Conservation (phyloP, 2,888 invertebrate genomes). For the Axea sp. region DNA sequence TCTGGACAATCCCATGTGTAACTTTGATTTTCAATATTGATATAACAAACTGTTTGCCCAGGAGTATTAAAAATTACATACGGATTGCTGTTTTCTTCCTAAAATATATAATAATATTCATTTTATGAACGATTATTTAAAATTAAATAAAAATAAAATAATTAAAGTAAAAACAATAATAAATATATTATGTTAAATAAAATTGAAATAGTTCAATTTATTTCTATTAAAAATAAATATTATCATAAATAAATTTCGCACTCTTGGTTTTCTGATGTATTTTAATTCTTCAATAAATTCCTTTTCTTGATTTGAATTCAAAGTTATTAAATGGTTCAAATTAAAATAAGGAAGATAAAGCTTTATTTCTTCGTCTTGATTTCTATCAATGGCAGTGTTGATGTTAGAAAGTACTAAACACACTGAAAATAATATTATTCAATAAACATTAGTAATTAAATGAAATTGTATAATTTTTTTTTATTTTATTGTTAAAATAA, state of each 20-base stretch:
- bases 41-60: conserved; percentile 68
- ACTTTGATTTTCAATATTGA: conserved; percentile 69
- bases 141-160: too few species aligned
- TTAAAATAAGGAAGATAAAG: conserved; percentile 65
- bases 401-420: conserved; percentile 69
- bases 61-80: conserved; percentile 70
- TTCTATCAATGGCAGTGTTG: conserved; percentile 68
- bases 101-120: too few species aligned
- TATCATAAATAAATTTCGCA: too few species aligned
- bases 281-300: conserved; percentile 67
- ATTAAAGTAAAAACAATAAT: too few species aligned
- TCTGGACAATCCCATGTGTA: conserved; percentile 74
- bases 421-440: conserved; percentile 62
- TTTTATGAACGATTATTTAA: too few species aligned
- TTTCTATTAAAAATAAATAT: too few species aligned
- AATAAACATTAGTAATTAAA: conserved; percentile 1
- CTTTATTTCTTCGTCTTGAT: conserved; percentile 67
- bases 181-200: too few species aligned
- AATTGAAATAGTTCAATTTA: too few species aligned
- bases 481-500: not conserved
- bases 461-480: not conserved
- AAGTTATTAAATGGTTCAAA: conserved; percentile 62
- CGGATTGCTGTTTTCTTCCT: conserved; percentile 68
- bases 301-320: conserved; percentile 64
- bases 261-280: conserved; percentile 60